Evolutionary conservation across 1,140 invertebrate species (phyloP), one percentile per base, ranked within the genome.

Genomic region (Triops cancriformis): DNA sequence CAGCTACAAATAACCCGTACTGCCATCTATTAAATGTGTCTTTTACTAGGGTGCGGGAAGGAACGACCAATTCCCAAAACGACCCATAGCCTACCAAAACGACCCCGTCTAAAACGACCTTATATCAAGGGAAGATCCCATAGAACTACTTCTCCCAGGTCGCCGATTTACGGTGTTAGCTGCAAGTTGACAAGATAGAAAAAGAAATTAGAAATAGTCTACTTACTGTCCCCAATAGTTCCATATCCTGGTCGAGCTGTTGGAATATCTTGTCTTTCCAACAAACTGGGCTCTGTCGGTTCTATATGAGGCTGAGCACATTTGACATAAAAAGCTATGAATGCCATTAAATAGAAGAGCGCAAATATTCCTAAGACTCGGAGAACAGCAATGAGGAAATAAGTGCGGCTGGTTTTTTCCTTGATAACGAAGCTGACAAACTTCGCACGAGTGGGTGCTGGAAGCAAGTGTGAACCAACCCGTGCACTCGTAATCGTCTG

Each of bases 341-440:
- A 84, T 4, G 87, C 86, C 26, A 88, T 82, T 2, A 90, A 23
- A 80, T 91, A 92, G 82, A 92, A 91, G 12, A 82, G 72, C n/a
- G 87, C 78, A 81, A 90, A 88, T 27, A 88, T 83, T 18, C 81
- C 83, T 27, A 89, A 75, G 11, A 88, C 87, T n/a, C n/a, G n/a
- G n/a, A n/a, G n/a, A n/a, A n/a, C n/a, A n/a, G n/a, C n/a, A n/a
- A n/a, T n/a, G n/a, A n/a, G n/a, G n/a, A n/a, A n/a, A n/a, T n/a
- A n/a, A n/a, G n/a, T n/a, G n/a, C n/a, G n/a, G n/a, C n/a, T 78
- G 81, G 91, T 89, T 80, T 87, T 89, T 11, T 88, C 85, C 77
- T 84, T 83, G 37, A 91, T 85, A 4, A 80, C 81, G 78, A 92
- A 83, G 11, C 81, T 85, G 26, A 92, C 81, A 41, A 81, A 85